phyloP scores from a whole-genome alignment of 2,113 vertebrate genomes.

The Ictalurus furcatus region DNA sequence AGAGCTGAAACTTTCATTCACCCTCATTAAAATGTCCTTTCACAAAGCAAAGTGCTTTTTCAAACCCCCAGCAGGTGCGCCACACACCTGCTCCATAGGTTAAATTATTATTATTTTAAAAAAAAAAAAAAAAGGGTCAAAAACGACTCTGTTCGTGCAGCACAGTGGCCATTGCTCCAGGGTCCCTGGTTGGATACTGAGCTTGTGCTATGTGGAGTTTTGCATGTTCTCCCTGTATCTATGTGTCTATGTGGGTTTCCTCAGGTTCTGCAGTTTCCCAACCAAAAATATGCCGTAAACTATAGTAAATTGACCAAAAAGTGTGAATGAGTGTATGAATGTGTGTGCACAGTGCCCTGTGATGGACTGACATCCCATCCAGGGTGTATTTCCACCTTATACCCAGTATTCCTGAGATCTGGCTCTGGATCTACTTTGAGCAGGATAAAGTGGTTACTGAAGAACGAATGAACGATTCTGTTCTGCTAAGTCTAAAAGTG shows the following conservation, averaged over 20 bases:
- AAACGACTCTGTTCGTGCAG: background rate
- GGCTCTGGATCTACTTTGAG: background rate
- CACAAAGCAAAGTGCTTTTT: conserved; percentile 26
- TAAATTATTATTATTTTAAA: too few species aligned
- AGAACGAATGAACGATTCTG: background rate
- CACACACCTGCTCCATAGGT: conserved; percentile 32
- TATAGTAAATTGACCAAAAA: background rate
- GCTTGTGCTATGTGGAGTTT: background rate
- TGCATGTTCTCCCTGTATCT: background rate
- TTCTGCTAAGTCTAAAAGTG: background rate
- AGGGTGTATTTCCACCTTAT: background rate
- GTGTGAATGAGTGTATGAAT: background rate
- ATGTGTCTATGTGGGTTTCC: too few species aligned
- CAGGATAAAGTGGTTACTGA: background rate
- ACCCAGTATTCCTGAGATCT: background rate
- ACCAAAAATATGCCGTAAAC: background rate
- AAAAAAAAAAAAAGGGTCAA: too few species aligned
- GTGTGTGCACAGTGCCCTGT: background rate
- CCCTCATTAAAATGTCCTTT: conserved; percentile 35
- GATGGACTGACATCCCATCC: background rate
- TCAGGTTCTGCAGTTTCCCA: background rate
- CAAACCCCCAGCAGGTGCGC: conserved; percentile 32
- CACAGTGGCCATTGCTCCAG: background rate
- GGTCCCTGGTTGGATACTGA: background rate
- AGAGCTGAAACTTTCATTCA: conserved; percentile 22